Evolutionary conservation across 2,113 vertebrate species (phyloP).

Genomic region (Myiozetetes cayanensis): DNA sequence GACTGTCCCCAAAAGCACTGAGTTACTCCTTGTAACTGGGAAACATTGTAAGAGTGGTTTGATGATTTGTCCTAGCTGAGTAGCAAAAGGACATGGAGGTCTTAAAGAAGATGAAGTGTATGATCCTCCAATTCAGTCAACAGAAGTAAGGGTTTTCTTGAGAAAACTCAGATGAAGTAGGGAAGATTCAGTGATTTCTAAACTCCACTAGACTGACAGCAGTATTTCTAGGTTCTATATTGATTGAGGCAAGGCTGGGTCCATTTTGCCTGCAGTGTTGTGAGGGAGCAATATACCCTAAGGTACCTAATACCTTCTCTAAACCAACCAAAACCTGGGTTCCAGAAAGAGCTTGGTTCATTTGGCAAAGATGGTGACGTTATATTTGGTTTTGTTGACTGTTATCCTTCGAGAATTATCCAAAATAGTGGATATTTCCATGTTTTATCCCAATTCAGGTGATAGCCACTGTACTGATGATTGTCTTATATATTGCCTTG

Average conservation of each 20-base stretch:
- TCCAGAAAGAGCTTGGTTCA: background rate
- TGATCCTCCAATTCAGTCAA: background rate
- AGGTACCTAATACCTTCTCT: background rate
- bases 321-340: background rate
- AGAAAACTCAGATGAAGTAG: background rate
- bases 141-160: background rate
- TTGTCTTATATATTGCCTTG: background rate
- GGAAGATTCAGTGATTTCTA: background rate
- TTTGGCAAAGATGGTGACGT: background rate
- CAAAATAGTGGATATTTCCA: background rate
- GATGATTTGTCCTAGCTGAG: conserved; percentile 6
- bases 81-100: background rate
- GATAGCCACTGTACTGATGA: background rate
- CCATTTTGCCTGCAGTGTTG: background rate
- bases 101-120: background rate
- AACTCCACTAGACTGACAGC: background rate
- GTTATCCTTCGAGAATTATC: background rate
- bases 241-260: background rate
- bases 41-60: background rate
- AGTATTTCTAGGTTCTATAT: background rate
- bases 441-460: background rate
- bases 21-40: background rate
- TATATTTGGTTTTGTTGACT: background rate
- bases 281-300: background rate
- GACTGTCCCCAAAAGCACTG: background rate